Conservation (phyloP, 2,888 invertebrate genomes). For the Pachydiplax longipennis region DNA sequence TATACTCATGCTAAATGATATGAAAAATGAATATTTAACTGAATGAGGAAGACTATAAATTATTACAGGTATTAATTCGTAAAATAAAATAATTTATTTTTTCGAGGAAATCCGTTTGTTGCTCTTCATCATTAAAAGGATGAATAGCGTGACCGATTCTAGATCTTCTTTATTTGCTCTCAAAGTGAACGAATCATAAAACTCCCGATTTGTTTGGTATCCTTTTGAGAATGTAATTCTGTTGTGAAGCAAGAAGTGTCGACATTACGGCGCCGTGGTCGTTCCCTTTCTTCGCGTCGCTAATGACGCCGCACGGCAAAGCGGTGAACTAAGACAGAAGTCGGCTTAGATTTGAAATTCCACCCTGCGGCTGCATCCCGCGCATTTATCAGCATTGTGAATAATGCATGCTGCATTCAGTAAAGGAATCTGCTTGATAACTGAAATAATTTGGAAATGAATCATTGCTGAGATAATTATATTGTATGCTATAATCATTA, state of each 20-base stretch:
- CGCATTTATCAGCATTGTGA: not conserved
- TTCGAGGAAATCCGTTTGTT: too few species aligned
- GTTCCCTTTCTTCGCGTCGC: not conserved
- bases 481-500: not conserved
- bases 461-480: not conserved
- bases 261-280: not conserved
- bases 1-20: too few species aligned
- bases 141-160: too few species aligned
- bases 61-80: too few species aligned
- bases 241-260: not conserved
- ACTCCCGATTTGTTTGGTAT: too few species aligned
- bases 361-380: not conserved
- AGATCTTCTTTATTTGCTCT: too few species aligned
- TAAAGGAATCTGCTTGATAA: not conserved
- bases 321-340: not conserved
- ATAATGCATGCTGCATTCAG: not conserved
- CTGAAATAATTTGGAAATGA: not conserved
- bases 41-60: too few species aligned
- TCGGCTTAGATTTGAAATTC: not conserved
- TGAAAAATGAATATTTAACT: too few species aligned
- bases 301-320: conserved; percentile 9
- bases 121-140: too few species aligned
- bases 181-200: too few species aligned
- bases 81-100: too few species aligned
- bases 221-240: not conserved